These are phyloP conservation scores for Drosophila simulans DNA, from an alignment of 1,140 invertebrate genomes.

Conservation along the genomic window DNA sequence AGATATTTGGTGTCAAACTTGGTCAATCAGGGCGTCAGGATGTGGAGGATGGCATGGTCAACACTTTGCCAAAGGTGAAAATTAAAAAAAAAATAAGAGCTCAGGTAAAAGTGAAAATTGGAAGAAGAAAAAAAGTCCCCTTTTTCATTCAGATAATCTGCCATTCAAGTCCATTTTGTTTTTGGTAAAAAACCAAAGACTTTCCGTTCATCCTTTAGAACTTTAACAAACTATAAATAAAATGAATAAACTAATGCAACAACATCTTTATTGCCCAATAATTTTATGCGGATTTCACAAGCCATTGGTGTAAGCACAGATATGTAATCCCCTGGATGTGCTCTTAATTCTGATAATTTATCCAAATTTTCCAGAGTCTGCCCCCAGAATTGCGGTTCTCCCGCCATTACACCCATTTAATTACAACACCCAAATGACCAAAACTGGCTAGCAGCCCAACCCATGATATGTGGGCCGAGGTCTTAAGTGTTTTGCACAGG, in stretches of 20 bases:
- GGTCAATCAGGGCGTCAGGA: slow-evolving; percentile 6
- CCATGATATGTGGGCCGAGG: slow-evolving; percentile 16
- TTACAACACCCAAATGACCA: slow-evolving; percentile 55
- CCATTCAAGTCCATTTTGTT: too few relatives aligned
- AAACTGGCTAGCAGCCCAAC: background rate
- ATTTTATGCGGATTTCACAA: background rate
- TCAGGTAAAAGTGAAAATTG: background rate
- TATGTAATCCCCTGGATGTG: background rate
- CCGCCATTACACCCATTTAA: slow-evolving; percentile 36
- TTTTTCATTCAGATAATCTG: background rate
- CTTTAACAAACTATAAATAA: background rate
- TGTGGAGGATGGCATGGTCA: slow-evolving; percentile 1
- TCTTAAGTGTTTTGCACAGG: slow-evolving; percentile 30
- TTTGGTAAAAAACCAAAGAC: too few relatives aligned
- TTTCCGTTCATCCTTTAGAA: too few relatives aligned
- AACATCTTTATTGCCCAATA: background rate
- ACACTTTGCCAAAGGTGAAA: slow-evolving; percentile 1
- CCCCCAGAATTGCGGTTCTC: background rate
- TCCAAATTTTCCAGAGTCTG: background rate
- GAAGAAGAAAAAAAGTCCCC: too few relatives aligned
- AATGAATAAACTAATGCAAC: background rate
- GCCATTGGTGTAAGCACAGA: background rate
- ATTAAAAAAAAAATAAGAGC: background rate
- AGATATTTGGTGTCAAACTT: slow-evolving; percentile 31
- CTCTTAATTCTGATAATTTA: slow-evolving; percentile 1